Percentiles rank a stretch among this genome's conserved stretches.
Conservation (phyloP, 2,113 vertebrate genomes). For the Phyllostomus hastatus region DNA sequence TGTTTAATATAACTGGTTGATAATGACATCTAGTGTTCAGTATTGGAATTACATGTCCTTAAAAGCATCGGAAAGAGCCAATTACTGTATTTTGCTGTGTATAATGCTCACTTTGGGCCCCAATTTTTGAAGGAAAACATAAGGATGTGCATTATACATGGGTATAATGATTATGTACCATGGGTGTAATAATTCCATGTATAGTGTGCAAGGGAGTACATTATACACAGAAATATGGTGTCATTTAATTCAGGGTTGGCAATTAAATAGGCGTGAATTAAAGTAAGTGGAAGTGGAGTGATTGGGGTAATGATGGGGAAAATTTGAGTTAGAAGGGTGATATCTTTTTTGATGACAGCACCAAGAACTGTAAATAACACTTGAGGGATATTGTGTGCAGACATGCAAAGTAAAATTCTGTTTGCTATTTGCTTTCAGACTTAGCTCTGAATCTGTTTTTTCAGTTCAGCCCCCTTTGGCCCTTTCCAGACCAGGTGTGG, state of each 20-base stretch:
- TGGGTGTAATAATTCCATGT: too few species aligned
- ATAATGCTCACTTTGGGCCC: too few species aligned
- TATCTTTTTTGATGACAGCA: not conserved
- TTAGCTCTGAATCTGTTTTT: not conserved
- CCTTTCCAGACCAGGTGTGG: not conserved
- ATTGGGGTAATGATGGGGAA: not conserved
- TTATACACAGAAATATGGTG: too few species aligned
- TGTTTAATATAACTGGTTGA: not conserved
- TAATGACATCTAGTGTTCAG: constrained; percentile 51
- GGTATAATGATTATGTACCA: too few species aligned
- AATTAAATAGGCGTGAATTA: not conserved
- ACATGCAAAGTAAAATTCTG: not conserved
- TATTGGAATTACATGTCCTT: not conserved
- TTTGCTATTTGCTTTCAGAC: not conserved
- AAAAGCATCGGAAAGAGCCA: not conserved
- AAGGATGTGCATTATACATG: too few species aligned
- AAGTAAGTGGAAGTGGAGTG: not conserved
- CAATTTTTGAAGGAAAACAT: too few species aligned
- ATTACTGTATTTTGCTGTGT: not conserved
- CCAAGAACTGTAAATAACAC: not conserved
- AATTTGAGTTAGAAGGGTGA: not conserved
- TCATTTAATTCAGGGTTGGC: not conserved
- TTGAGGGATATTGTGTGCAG: not conserved
- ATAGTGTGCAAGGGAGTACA: too few species aligned
- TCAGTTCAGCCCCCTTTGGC: not conserved